phyloP scores from a whole-genome alignment of 2,113 vertebrate genomes.

The Mus spicilegus region DNA sequence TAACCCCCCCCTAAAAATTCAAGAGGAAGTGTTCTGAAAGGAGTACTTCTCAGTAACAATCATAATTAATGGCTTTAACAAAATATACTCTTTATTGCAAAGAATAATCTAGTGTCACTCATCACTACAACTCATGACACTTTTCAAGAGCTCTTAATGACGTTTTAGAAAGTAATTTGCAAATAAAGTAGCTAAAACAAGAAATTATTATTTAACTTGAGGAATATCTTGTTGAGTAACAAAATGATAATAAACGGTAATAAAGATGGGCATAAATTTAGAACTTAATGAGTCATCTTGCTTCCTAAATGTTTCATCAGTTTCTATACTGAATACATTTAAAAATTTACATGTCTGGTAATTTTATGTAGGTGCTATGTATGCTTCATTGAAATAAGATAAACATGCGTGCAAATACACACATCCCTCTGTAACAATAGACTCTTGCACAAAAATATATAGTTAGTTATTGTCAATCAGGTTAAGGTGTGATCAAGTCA shows the following conservation, averaged over 20 bases:
- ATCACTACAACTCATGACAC: neutral
- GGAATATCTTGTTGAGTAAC: neutral
- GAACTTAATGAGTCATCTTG: neutral
- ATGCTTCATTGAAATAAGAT: neutral
- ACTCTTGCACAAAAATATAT: neutral
- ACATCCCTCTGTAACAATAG: neutral
- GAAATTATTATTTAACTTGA: neutral
- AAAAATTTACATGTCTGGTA: neutral
- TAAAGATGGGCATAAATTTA: neutral
- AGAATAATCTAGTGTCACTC: neutral
- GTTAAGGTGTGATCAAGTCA: neutral
- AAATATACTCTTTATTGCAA: neutral
- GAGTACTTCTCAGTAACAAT: neutral
- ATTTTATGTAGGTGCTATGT: neutral
- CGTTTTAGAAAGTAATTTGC: constrained; percentile 11
- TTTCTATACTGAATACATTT: neutral
- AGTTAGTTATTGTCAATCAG: neutral
- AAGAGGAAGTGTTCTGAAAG: neutral
- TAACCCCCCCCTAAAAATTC: no score
- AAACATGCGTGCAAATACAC: neutral
- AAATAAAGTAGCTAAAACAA: neutral
- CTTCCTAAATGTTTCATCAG: neutral
- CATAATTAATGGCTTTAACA: neutral
- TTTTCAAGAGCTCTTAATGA: constrained; percentile 8
- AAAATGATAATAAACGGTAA: neutral